A percentile compares a stretch with the other conserved stretches of the same genome.
Conservation (phyloP, 2,888 invertebrate species). For the Aphidius colemani region DNA sequence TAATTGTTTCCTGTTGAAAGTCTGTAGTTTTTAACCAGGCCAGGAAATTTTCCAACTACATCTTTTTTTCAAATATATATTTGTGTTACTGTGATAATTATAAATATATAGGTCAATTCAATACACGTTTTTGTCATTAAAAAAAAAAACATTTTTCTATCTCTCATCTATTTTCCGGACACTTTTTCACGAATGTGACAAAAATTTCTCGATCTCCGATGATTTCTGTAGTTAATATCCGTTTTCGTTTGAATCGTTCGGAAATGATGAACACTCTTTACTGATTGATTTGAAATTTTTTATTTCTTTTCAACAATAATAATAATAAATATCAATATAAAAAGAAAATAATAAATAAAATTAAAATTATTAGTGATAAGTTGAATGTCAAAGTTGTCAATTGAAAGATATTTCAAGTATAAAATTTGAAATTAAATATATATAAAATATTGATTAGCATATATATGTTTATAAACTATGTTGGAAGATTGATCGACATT, state of each 20-base stretch:
- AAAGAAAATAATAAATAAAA: not conserved
- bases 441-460: not conserved
- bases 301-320: not conserved
- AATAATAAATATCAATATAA: not conserved
- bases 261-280: constrained; percentile 12
- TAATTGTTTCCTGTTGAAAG: constrained; percentile 20
- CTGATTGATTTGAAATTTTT: constrained; percentile 8
- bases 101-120: constrained; percentile 12
- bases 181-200: not conserved
- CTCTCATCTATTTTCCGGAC: not conserved
- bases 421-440: not conserved
- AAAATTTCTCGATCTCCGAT: constrained; percentile 20
- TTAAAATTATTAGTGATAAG: not conserved
- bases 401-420: not conserved
- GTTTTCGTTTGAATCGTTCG: constrained; percentile 9
- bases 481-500: constrained; percentile 13
- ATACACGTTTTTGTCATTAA: constrained; percentile 10
- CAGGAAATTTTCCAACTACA: constrained; percentile 13
- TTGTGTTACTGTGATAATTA: not conserved
- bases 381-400: not conserved
- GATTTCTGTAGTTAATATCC: constrained; percentile 18
- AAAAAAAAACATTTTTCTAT: not conserved
- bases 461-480: constrained; percentile 1
- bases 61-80: not conserved
- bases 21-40: not conserved